Conservation (phyloP, 2,888 invertebrate genomes). For the Sipunculus nudus region DNA sequence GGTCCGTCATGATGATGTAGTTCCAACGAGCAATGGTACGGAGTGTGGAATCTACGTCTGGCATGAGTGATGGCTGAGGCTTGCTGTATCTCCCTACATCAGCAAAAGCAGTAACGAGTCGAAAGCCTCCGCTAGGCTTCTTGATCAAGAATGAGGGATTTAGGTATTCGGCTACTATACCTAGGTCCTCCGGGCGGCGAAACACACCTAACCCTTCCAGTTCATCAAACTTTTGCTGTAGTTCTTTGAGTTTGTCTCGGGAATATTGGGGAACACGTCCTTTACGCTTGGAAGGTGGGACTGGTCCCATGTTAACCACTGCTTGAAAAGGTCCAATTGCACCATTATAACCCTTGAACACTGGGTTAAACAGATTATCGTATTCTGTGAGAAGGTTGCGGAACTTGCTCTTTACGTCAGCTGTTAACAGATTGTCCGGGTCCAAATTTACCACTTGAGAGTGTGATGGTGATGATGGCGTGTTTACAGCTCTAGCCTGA, state of each 20-base stretch:
- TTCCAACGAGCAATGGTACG: constrained; percentile 26
- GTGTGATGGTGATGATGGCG: not conserved
- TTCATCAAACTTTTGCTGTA: constrained; percentile 40
- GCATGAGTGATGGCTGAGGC: constrained; percentile 33
- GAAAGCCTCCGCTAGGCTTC: constrained; percentile 30
- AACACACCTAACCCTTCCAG: constrained; percentile 38
- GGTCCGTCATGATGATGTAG: constrained; percentile 18
- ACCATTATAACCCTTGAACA: not conserved
- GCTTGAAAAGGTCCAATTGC: constrained; percentile 31
- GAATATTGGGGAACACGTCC: constrained; percentile 40
- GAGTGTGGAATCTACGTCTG: constrained; percentile 9
- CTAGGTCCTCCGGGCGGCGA: constrained; percentile 32
- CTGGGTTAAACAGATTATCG: not conserved
- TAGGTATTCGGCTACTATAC: constrained; percentile 36
- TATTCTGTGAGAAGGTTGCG: not conserved
- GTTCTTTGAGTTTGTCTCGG: constrained; percentile 26
- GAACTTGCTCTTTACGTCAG: not conserved
- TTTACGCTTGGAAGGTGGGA: constrained; percentile 40
- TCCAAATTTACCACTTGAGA: not conserved
- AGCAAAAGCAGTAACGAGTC: constrained; percentile 40
- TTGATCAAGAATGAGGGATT: constrained; percentile 44
- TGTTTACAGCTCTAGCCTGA: too few relatives aligned
- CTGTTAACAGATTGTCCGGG: not conserved
- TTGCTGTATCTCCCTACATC: constrained; percentile 42
- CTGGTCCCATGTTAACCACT: constrained; percentile 40